Percentiles rank a stretch among this genome's conserved stretches.
These are phyloP conservation scores for Gadus chalcogrammus DNA, from an alignment of 2,113 vertebrate genomes.

Conservation along the genomic window DNA sequence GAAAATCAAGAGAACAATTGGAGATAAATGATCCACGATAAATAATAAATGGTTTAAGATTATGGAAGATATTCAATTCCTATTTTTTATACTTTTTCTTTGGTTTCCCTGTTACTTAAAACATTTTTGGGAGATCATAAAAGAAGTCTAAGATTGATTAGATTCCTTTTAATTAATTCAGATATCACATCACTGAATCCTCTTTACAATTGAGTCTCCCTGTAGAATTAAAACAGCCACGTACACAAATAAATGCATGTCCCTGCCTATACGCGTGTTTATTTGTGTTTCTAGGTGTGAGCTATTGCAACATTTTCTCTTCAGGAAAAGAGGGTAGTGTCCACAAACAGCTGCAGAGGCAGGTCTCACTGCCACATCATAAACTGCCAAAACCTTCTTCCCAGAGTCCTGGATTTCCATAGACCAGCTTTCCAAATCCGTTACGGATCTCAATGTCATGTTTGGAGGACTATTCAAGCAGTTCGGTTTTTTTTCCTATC, in stretches of 20 bases:
- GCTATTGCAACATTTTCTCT: slow-evolving; percentile 32
- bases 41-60: too few relatives aligned
- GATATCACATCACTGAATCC: slow-evolving; percentile 4
- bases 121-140: too few relatives aligned
- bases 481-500: slow-evolving; percentile 43
- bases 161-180: slow-evolving; percentile 14
- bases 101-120: too few relatives aligned
- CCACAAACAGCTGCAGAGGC: slow-evolving; percentile 62
- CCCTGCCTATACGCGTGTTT: neutral
- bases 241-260: neutral
- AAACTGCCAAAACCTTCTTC: slow-evolving; percentile 54
- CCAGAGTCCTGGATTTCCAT: slow-evolving; percentile 67
- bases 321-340: slow-evolving; percentile 38
- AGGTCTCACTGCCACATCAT: slow-evolving; percentile 1
- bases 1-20: too few relatives aligned
- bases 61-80: too few relatives aligned
- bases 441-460: slow-evolving; percentile 54
- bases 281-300: neutral
- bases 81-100: too few relatives aligned
- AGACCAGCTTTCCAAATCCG: slow-evolving; percentile 50
- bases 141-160: slow-evolving; percentile 4
- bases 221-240: slow-evolving; percentile 18
- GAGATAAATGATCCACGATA: too few relatives aligned
- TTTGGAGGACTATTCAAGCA: slow-evolving; percentile 43
- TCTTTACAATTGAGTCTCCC: slow-evolving; percentile 32